Conservation (phyloP, 53 echinoderm and acorn worm species). For the Antedon mediterranea region DNA sequence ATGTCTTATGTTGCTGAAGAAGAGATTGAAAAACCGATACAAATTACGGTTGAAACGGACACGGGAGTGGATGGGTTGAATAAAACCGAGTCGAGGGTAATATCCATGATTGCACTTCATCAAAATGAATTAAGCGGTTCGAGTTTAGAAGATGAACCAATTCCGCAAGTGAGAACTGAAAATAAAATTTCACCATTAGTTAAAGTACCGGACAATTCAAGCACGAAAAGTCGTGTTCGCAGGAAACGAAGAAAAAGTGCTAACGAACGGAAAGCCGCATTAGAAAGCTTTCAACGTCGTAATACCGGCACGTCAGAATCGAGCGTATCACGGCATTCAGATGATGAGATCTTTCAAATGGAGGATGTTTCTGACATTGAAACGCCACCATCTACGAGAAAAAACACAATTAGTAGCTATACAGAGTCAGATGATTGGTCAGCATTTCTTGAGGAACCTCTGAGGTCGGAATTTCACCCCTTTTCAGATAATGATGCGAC, state of each 20-base stretch:
- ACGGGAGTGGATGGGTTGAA: background rate
- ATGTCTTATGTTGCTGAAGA: background rate
- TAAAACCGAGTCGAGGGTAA: background rate
- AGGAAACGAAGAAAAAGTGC: constrained; percentile 7
- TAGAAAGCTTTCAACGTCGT: background rate
- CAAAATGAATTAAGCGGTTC: background rate
- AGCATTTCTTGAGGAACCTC: constrained; percentile 17
- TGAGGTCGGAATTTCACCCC: constrained; percentile 51
- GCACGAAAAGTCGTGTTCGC: background rate
- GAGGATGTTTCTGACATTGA: constrained; percentile 19
- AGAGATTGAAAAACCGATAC: background rate
- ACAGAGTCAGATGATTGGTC: constrained; percentile 26
- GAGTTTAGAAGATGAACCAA: constrained; percentile 11
- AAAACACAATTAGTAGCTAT: background rate
- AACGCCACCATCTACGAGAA: background rate
- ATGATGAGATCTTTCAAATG: constrained; percentile 44
- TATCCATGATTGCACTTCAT: background rate
- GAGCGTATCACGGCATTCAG: constrained; percentile 57
- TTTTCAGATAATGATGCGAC: constrained; percentile 93
- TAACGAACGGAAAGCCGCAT: background rate
- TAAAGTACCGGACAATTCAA: background rate
- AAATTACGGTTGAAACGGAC: background rate
- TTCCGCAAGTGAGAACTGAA: constrained; percentile 16
- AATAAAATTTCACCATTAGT: background rate
- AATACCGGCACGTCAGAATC: constrained; percentile 32